A percentile compares a stretch with the other conserved stretches of the same genome.
Evolutionary conservation across 2,888 invertebrate genomes (phyloP).

Genomic region (Orgyia antiqua): DNA sequence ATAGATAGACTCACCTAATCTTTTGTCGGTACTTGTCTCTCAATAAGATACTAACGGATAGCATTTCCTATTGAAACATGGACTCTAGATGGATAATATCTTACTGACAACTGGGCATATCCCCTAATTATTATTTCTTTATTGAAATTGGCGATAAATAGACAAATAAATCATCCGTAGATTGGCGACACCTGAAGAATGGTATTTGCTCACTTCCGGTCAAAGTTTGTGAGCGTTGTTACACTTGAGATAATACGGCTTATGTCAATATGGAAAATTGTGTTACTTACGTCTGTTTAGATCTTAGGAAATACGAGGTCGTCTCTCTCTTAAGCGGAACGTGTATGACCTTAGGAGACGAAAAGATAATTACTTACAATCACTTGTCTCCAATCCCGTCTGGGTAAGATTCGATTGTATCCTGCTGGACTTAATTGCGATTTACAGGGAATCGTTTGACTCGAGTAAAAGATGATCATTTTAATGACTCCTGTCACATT

Average conservation of each 20-base stretch:
- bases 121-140: too few relatives aligned
- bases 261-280: constrained; percentile 40
- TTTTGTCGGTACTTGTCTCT: too few relatives aligned
- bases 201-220: constrained; percentile 69
- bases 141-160: too few relatives aligned
- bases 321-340: constrained; percentile 51
- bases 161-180: constrained; percentile 5
- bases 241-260: constrained; percentile 39
- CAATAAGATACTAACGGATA: too few relatives aligned
- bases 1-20: too few relatives aligned
- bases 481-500: constrained; percentile 8
- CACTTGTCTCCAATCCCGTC: constrained; percentile 35
- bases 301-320: constrained; percentile 42
- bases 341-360: constrained; percentile 65
- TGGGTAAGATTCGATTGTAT: constrained; percentile 30
- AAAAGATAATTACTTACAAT: constrained; percentile 60
- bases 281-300: constrained; percentile 42
- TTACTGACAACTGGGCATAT: too few relatives aligned
- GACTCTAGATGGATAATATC: too few relatives aligned
- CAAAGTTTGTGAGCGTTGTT: constrained; percentile 59
- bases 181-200: constrained; percentile 56
- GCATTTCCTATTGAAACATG: too few relatives aligned
- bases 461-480: constrained; percentile 14
- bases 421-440: constrained; percentile 21
- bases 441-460: constrained; percentile 16